Evolutionary conservation across 2,888 invertebrate genomes (phyloP).

Genomic region (Aelia acuminata): DNA sequence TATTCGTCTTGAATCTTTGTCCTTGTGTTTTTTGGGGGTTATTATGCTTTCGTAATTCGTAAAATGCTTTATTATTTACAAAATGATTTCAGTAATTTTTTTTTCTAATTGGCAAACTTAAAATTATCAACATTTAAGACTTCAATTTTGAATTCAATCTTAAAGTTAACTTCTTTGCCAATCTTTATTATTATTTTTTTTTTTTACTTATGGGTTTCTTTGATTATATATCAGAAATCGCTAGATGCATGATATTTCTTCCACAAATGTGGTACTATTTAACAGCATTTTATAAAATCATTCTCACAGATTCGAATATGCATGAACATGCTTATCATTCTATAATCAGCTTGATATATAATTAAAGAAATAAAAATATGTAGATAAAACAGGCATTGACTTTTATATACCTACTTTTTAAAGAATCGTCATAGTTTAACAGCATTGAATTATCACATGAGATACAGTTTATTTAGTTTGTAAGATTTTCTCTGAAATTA

Average conservation of each 20-base stretch:
- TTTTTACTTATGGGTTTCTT: constrained; percentile 33
- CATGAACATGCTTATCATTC: constrained; percentile 35
- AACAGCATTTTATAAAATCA: constrained; percentile 22
- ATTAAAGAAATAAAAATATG: constrained; percentile 48
- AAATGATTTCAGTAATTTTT: neutral
- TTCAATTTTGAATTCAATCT: neutral
- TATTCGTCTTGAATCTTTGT: constrained; percentile 34
- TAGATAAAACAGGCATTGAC: constrained; percentile 41
- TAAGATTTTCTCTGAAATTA: neutral
- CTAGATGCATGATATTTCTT: constrained; percentile 32
- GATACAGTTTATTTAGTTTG: neutral
- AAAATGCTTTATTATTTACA: constrained; percentile 1
- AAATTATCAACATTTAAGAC: neutral
- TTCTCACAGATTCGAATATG: neutral
- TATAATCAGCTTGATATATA: constrained; percentile 12
- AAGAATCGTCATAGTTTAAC: neutral
- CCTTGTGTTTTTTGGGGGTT: constrained; percentile 50
- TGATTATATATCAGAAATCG: constrained; percentile 42
- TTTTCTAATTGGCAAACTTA: neutral
- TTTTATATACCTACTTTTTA: neutral
- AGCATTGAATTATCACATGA: constrained; percentile 42
- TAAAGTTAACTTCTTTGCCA: neutral
- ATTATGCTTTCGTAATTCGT: constrained; percentile 49
- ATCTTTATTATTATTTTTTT: neutral
- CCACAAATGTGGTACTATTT: constrained; percentile 4